Base-by-base conservation (phyloP, 2,888 invertebrate species). In the Cephus runcator region DNA sequence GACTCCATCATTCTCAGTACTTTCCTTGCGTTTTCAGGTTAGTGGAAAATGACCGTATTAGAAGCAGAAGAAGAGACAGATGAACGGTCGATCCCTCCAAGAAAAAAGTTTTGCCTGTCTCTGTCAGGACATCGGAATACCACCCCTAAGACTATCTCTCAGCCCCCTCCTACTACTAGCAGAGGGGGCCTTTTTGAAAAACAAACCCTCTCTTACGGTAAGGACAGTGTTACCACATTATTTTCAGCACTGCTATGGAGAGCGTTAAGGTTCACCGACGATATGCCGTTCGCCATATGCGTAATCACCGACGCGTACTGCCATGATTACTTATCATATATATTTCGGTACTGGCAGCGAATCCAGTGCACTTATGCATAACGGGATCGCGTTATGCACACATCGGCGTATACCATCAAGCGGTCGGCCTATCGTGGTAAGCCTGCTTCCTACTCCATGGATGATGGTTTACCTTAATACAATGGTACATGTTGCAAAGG, bases 11-110 rank as follows among this genome's bases (percentile, higher is more conserved):
- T 56, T 23, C 23, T 56, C 1, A 56, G 23, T 56, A 56, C 9
- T 23, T 56, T 74, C 68, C 40, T 40, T 33, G 69, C 73, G 40
- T 75, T 83, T 83, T 73, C 81, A 92, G 92, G 92, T 92, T 89
- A 89, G 86, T 87, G 88, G 91, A 93, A 93, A 91, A 93, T 93
- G 93, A 92, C 93, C 91, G 92, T 92, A 88, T 90, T 92, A 92
- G 91, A 91, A 89, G 91, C 92, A 90, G 92, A 91, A 88, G 92
- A 92, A 90, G 91, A 92, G 87, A 89, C 90, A 87, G 92, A 92
- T 90, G 91, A 92, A 89, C 89, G 87, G 82, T 89, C 88, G 81
- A 88, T 90, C 85, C 92, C 92, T 79, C 92, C 92, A 71, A 91
- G 91, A 86, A 92, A 92, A 88, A 92, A 92, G 86, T 87, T 91